Conservation (phyloP, 2,888 invertebrate species). For the Lamproptera curius region DNA sequence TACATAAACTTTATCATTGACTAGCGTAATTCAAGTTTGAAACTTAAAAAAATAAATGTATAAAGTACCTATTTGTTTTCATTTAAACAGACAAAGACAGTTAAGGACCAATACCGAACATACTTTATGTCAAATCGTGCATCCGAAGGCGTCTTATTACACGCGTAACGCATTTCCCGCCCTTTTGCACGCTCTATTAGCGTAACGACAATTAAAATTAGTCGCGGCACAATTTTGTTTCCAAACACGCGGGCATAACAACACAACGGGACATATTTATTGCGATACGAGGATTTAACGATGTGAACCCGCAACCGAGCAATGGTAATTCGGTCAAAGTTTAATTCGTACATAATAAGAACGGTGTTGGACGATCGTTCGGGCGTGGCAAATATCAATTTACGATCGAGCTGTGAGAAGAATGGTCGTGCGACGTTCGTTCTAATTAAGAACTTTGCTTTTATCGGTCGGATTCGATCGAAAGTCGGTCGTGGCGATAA, state of each 20-base stretch:
- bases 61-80: no score
- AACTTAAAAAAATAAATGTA: no score
- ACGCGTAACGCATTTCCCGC: slow-evolving; percentile 32
- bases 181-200: slow-evolving; percentile 63
- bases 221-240: slow-evolving; percentile 66
- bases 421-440: slow-evolving; percentile 34
- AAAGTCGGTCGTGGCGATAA: slow-evolving; percentile 5
- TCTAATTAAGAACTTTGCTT: slow-evolving; percentile 35
- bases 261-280: slow-evolving; percentile 66
- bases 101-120: no score
- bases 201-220: slow-evolving; percentile 37
- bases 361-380: slow-evolving; percentile 55
- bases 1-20: no score
- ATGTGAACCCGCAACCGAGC: slow-evolving; percentile 60
- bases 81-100: no score
- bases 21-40: no score
- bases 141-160: no score
- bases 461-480: slow-evolving; percentile 20
- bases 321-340: slow-evolving; percentile 74
- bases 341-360: slow-evolving; percentile 74
- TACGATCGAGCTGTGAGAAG: slow-evolving; percentile 66
- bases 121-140: no score
- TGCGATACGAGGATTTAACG: slow-evolving; percentile 72
- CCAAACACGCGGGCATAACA: slow-evolving; percentile 53
- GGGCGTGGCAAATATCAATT: slow-evolving; percentile 65